Conservation (phyloP, 2,113 vertebrate species). For the Larimichthys polyactis region DNA sequence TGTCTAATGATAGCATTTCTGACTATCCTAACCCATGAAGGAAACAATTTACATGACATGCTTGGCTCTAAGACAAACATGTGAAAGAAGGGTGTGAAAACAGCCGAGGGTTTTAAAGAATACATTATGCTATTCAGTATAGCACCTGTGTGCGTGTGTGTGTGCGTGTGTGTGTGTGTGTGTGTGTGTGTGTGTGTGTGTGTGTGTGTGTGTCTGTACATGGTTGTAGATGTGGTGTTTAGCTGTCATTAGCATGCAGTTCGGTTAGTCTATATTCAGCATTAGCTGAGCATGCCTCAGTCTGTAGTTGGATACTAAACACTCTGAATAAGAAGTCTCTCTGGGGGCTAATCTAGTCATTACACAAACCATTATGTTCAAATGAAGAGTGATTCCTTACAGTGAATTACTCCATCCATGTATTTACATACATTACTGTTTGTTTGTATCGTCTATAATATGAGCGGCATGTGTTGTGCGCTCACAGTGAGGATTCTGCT, state of each 20-base stretch:
- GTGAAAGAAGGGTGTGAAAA: background rate
- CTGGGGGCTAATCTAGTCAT: constrained; percentile 56
- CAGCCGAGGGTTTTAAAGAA: background rate
- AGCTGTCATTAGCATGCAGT: constrained; percentile 40
- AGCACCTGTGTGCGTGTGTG: background rate
- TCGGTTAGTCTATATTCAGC: constrained; percentile 49
- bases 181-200: background rate
- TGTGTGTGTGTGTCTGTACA: constrained; percentile 13
- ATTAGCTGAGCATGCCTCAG: constrained; percentile 40
- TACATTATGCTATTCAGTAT: background rate
- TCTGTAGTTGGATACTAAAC: constrained; percentile 23
- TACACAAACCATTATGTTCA: constrained; percentile 63
- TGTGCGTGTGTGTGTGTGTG: background rate
- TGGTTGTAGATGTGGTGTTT: constrained; percentile 21
- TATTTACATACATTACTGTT: constrained; percentile 65
- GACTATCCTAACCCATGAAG: background rate
- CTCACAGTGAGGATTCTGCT: background rate
- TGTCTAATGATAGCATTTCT: background rate
- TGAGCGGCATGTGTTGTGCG: background rate
- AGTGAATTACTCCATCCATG: constrained; percentile 48
- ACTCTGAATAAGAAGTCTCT: constrained; percentile 56
- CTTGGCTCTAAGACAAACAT: background rate
- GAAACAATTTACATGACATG: background rate
- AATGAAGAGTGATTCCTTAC: constrained; percentile 61
- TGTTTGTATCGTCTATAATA: constrained; percentile 36